Conservation (phyloP, 2,888 invertebrate species). For the Torymus tubicola region DNA sequence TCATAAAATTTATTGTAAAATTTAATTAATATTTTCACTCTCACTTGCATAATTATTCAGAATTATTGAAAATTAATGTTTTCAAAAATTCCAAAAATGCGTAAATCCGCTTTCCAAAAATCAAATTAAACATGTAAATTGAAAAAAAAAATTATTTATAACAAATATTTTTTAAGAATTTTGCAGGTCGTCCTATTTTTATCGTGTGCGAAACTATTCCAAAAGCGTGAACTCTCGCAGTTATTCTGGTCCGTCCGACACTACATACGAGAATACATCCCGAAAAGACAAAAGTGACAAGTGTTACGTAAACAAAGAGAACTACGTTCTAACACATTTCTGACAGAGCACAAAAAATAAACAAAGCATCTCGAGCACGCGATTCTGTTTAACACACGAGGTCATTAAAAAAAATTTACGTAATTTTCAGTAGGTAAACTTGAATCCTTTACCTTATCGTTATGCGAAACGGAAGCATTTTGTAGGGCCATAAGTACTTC, state of each 20-base stretch:
- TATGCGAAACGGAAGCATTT: not conserved
- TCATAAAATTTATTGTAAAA: no score
- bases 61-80: no score
- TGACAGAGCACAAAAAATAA: slow-evolving; percentile 28
- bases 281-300: slow-evolving; percentile 41
- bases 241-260: not conserved
- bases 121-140: no score
- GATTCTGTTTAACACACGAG: no score
- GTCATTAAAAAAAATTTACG: no score
- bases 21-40: no score
- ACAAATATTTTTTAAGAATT: not conserved
- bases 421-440: no score
- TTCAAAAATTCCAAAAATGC: no score
- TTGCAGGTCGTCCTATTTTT: not conserved
- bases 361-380: slow-evolving; percentile 6
- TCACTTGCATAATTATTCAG: no score
- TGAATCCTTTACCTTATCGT: slow-evolving; percentile 15
- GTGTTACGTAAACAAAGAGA: slow-evolving; percentile 58
- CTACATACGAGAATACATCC: not conserved
- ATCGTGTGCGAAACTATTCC: no score
- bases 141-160: no score
- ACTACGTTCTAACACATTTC: slow-evolving; percentile 34
- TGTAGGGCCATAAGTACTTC: not conserved
- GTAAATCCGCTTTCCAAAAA: no score
- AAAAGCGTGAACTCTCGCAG: slow-evolving; percentile 21